A percentile compares a stretch with the other conserved stretches of the same genome.
phyloP scores from a whole-genome alignment of 1,140 invertebrate genomes.

The Trachymyrmex cornetzi region DNA sequence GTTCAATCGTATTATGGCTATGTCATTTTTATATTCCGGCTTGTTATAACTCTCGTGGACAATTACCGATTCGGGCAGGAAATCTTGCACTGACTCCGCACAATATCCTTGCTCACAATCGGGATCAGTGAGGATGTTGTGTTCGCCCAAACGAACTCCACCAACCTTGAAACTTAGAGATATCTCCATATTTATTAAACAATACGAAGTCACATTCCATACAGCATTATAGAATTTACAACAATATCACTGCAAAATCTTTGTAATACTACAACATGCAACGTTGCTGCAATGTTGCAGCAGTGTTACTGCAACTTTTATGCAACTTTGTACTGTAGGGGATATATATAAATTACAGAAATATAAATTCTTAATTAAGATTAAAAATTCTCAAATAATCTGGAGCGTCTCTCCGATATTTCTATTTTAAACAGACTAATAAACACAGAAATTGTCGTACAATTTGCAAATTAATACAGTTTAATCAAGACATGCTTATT shows the following conservation, averaged over 20 bases:
- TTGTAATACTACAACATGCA: too few species aligned
- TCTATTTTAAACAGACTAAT: neutral
- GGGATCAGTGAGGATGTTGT: conserved; percentile 85
- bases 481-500: neutral
- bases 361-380: neutral
- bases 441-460: neutral
- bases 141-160: conserved; percentile 88
- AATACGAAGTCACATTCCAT: neutral
- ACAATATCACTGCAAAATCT: too few species aligned
- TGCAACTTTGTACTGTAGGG: too few species aligned
- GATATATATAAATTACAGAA: neutral
- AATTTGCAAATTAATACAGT: neutral
- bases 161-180: conserved; percentile 82
- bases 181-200: neutral
- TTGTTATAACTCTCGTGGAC: conserved; percentile 88
- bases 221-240: too few species aligned
- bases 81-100: conserved; percentile 87
- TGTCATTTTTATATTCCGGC: conserved; percentile 89
- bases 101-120: conserved; percentile 88
- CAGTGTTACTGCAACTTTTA: too few species aligned
- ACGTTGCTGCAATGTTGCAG: too few species aligned
- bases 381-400: neutral
- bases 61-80: conserved; percentile 84
- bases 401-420: neutral
- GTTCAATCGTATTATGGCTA: conserved; percentile 89